Evolutionary conservation across 2,888 invertebrate genomes (phyloP).

Genomic region (Neoascia interrupta): DNA sequence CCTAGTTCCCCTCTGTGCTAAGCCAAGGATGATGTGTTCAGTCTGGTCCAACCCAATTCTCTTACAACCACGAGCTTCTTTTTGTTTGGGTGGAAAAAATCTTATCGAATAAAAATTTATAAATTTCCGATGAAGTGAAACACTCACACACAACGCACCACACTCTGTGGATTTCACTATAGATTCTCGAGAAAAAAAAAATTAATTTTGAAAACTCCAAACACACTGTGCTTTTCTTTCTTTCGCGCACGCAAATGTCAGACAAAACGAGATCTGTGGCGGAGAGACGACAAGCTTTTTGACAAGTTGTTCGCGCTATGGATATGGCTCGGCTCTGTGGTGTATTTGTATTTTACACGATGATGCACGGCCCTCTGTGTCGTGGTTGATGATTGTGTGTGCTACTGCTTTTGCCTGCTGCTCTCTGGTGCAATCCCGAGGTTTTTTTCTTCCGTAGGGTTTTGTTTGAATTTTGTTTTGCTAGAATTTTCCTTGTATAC

Average conservation of each 20-base stretch:
- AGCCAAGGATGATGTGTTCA: too few species aligned
- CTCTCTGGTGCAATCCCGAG: conserved; percentile 27
- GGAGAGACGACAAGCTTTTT: conserved; percentile 59
- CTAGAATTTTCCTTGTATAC: conserved; percentile 47
- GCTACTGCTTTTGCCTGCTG: too few species aligned
- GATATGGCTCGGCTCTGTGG: conserved; percentile 17
- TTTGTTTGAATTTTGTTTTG: conserved; percentile 67
- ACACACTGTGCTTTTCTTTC: conserved; percentile 57
- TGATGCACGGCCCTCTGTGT: conserved; percentile 30
- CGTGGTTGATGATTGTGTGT: conserved; percentile 1
- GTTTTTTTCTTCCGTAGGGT: conserved; percentile 24
- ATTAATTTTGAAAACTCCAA: too few species aligned
- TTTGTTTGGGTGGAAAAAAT: conserved; percentile 44
- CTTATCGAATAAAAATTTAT: conserved; percentile 17
- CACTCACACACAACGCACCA: conserved; percentile 65
- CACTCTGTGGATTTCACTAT: conserved; percentile 50
- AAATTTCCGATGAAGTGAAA: conserved; percentile 28
- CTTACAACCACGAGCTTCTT: not conserved
- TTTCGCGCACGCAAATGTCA: conserved; percentile 57
- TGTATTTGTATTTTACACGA: too few species aligned
- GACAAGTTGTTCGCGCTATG: conserved; percentile 48
- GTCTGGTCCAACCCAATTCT: too few species aligned
- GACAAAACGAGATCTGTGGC: conserved; percentile 29
- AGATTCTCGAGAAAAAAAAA: conserved; percentile 41
- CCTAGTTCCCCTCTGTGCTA: conserved; percentile 9